Base-by-base conservation (phyloP, 2,797 vertebrate genomes). In the Typhlichthys subterraneus region DNA sequence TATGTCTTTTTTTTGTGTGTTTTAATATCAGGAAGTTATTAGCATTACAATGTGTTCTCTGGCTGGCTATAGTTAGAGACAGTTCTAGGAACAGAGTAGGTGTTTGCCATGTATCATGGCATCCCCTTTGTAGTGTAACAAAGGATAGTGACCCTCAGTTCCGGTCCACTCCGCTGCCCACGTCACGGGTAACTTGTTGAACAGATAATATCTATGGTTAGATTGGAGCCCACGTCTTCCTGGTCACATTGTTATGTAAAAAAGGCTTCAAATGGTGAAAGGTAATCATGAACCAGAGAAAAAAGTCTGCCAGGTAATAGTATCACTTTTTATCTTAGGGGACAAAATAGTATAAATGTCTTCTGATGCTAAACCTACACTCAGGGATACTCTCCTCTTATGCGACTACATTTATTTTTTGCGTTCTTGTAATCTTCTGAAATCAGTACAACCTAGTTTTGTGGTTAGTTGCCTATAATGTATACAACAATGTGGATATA, bases 181-280 rank as follows among this genome's bases (percentile, higher is more conserved):
- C 84, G 84, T 89, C 87, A 88, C 67, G 83, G 79, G 87, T 78
- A 85, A 79, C 75, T 72, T 82, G 62, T 80, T 86, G 83, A 85
- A 83, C 80, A 73, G 76, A 62, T 54, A 65, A 33, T 54, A 72
- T 84, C 60, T 59, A 56, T 73, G 72, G 60, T 64, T 69, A 63
- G 45, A 19, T 60, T 45, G 71, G 38, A 64, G 53, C 80, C 75
- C 75, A 84, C 75, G 9, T 80, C 68, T 81, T 83, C 71, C 75
- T 78, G 76, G 38, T 48, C 50, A 12, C 60, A 69, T 75, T 84
- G 75, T 81, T 85, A 49, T 66, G 67, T 51, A 54, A 65, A 58
- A 52, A 14, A 52, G 55, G 57, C 57, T 65, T 60, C 13, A 29
- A 67, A 57, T 67, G 45, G 45, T 64, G 14, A 72, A n/a, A 12